A percentile compares a stretch with the other conserved stretches of the same genome.
These are phyloP conservation scores for Dinoponera quadriceps DNA, from an alignment of 1,140 invertebrate genomes.

Conservation along the genomic window DNA sequence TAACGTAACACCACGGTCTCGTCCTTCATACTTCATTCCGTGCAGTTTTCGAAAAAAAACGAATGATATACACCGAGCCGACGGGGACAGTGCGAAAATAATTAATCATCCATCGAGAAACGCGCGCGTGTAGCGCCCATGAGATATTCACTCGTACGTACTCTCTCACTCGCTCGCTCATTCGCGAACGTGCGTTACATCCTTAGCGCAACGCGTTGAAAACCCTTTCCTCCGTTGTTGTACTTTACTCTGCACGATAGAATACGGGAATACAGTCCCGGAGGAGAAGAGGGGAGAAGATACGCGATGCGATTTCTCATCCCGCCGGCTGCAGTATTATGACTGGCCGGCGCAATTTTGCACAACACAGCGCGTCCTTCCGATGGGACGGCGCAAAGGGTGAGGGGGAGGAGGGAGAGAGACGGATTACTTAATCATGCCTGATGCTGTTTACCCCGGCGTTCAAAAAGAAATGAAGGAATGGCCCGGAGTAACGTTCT, in stretches of 20 bases:
- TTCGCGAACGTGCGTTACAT: too few species aligned
- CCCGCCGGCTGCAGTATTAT: slow-evolving; percentile 27
- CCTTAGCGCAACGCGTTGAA: too few species aligned
- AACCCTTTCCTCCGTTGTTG: too few species aligned
- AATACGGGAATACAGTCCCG: background rate
- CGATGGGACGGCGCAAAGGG: slow-evolving; percentile 27
- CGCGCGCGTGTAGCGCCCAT: too few species aligned
- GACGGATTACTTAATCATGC: slow-evolving; percentile 63
- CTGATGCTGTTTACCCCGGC: slow-evolving; percentile 46
- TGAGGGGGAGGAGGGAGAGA: slow-evolving; percentile 12
- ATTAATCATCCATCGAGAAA: too few species aligned
- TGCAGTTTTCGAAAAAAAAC: too few species aligned
- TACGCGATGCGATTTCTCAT: slow-evolving; percentile 60
- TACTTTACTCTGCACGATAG: background rate
- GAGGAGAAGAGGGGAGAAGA: background rate
- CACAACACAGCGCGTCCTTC: slow-evolving; percentile 19
- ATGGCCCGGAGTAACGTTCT: slow-evolving; percentile 33
- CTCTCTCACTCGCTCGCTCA: too few species aligned
- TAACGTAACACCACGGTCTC: too few species aligned
- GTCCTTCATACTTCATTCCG: too few species aligned
- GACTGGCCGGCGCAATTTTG: slow-evolving; percentile 59
- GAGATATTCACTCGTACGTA: too few species aligned
- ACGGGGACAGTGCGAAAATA: too few species aligned
- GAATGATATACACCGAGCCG: too few species aligned
- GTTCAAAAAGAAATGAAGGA: slow-evolving; percentile 31